These are phyloP conservation scores for Sterrhoptilus dennistouni DNA, from an alignment of 2,113 vertebrate species.

Conservation along the genomic window DNA sequence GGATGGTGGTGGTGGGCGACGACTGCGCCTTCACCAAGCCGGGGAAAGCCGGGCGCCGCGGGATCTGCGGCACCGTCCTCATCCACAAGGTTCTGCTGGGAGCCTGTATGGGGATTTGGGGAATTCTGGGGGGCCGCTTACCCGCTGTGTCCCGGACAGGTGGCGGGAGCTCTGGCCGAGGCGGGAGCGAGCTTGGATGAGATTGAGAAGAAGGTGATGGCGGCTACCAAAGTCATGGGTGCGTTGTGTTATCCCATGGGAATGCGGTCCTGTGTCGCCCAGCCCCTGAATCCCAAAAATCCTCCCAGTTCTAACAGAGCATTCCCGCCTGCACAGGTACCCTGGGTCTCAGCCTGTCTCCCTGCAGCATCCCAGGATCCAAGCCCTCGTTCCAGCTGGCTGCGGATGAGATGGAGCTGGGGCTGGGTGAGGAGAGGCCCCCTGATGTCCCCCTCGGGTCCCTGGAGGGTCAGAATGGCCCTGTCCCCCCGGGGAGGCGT, in stretches of 20 bases:
- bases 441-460: accelerated
- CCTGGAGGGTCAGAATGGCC: neutral
- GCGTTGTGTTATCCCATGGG: neutral
- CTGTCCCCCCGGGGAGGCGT: neutral
- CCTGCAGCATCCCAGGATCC: slow-evolving; percentile 91
- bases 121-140: neutral
- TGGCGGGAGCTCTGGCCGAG: slow-evolving; percentile 90
- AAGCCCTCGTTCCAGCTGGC: slow-evolving; percentile 86
- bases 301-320: neutral
- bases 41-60: slow-evolving; percentile 87
- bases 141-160: slow-evolving; percentile 50
- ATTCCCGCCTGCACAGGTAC: slow-evolving; percentile 74
- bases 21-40: slow-evolving; percentile 85
- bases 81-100: slow-evolving; percentile 81
- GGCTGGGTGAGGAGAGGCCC: slow-evolving; percentile 81
- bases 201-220: slow-evolving; percentile 74
- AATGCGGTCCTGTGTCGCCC: neutral
- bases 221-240: slow-evolving; percentile 79
- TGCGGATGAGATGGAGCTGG: slow-evolving; percentile 88
- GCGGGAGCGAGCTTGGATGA: slow-evolving; percentile 80
- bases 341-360: slow-evolving; percentile 88
- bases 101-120: accelerated
- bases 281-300: neutral
- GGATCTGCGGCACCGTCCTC: slow-evolving; percentile 89
- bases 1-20: slow-evolving; percentile 89